Conservation (phyloP, 2,113 vertebrate species). For the Tetrao urogallus region DNA sequence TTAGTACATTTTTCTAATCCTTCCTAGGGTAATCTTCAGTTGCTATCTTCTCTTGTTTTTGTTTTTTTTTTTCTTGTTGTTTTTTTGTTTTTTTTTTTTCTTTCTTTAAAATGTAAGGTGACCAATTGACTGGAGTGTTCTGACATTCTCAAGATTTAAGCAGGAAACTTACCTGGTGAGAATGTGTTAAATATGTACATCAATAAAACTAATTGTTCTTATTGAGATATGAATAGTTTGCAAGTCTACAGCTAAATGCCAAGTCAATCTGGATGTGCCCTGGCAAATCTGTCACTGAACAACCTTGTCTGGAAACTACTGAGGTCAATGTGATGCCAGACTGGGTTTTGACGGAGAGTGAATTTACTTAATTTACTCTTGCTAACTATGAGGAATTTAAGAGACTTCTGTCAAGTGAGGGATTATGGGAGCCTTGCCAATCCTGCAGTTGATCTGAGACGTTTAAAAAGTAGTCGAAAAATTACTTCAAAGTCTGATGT, state of each 20-base stretch:
- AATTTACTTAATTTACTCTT: not conserved
- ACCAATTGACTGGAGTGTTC: not conserved
- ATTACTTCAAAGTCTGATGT: not conserved
- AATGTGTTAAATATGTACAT: not conserved
- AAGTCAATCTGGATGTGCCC: not conserved
- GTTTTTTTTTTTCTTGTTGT: not conserved
- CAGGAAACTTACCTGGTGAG: not conserved
- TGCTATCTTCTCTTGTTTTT: not conserved
- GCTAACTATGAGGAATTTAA: not conserved
- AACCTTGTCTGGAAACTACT: not conserved
- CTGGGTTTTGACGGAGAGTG: not conserved
- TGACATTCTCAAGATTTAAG: not conserved
- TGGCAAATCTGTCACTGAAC: not conserved
- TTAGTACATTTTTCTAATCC: accelerated
- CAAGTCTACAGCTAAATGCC: not conserved
- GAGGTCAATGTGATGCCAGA: not conserved
- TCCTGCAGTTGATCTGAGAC: accelerated
- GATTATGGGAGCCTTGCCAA: not conserved
- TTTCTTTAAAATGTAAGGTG: not conserved
- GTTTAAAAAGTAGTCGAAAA: not conserved
- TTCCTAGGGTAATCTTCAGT: not conserved
- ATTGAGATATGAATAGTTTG: not conserved
- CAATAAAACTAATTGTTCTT: not conserved
- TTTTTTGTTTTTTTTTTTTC: not conserved
- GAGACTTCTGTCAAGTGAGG: not conserved